A percentile compares a stretch with the other conserved stretches of the same genome.
Conservation (phyloP, 2,797 vertebrate species). For the Tinamus major region DNA sequence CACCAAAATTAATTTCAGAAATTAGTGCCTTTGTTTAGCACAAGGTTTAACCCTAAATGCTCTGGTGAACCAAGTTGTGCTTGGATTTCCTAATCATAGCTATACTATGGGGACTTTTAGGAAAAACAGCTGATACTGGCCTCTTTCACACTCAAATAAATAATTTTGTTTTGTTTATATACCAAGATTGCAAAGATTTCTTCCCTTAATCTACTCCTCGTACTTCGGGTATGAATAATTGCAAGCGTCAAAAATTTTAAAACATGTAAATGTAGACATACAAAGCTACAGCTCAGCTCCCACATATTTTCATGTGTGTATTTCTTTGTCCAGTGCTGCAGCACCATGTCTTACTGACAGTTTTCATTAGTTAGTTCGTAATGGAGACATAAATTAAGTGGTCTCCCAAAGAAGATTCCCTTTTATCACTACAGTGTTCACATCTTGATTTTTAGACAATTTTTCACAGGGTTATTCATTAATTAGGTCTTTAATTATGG, state of each 20-base stretch:
- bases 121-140: not conserved
- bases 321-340: not conserved
- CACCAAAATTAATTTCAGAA: slow-evolving; percentile 43
- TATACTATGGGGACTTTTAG: not conserved
- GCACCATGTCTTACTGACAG: not conserved
- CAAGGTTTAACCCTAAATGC: not conserved
- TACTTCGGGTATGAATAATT: not conserved
- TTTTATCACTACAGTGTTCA: slow-evolving; percentile 30
- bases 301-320: not conserved
- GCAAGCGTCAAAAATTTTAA: not conserved
- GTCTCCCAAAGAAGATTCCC: slow-evolving; percentile 30
- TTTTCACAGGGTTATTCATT: slow-evolving; percentile 66
- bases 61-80: not conserved
- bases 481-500: slow-evolving; percentile 69
- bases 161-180: not conserved
- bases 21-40: slow-evolving; percentile 17
- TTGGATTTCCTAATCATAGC: not conserved
- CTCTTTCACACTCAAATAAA: not conserved
- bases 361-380: slow-evolving; percentile 42
- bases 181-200: not conserved
- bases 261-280: not conserved
- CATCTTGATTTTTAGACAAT: slow-evolving; percentile 47
- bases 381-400: slow-evolving; percentile 38
- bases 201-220: not conserved
- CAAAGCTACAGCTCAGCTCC: not conserved